Evolutionary conservation across 23 tunicate species (phyloP).

Genomic region (Styela clava): DNA sequence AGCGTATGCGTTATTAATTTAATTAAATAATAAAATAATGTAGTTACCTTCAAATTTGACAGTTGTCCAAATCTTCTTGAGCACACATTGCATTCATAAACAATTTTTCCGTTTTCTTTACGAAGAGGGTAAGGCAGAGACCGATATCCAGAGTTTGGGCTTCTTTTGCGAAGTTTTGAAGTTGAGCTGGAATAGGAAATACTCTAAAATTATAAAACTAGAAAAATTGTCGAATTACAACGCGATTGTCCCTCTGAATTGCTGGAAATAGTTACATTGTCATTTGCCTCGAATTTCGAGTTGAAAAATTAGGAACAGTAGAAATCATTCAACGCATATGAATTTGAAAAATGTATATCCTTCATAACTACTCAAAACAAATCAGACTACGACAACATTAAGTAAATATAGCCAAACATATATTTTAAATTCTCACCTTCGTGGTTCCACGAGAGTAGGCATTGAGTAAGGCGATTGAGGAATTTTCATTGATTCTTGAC

Average conservation of each 20-base stretch:
- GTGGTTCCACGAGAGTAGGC: not conserved
- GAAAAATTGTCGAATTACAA: not conserved
- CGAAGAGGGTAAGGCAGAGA: slow-evolving; percentile 94
- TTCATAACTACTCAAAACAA: too few relatives aligned
- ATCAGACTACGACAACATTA: too few relatives aligned
- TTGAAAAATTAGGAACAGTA: slow-evolving; percentile 2
- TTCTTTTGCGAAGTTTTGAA: slow-evolving; percentile 43
- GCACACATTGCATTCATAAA: slow-evolving; percentile 97
- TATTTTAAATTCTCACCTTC: too few relatives aligned
- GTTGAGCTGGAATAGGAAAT: not conserved
- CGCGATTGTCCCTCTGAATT: too few relatives aligned
- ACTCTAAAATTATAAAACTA: not conserved
- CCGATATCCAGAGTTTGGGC: slow-evolving; percentile 95
- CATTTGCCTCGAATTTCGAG: not conserved
- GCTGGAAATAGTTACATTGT: too few relatives aligned
- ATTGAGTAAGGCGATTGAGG: not conserved
- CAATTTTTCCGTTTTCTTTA: slow-evolving; percentile 98
- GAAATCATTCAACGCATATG: too few relatives aligned
- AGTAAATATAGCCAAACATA: too few relatives aligned
- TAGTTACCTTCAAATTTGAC: slow-evolving; percentile 90
- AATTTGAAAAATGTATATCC: too few relatives aligned
- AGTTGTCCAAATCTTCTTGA: slow-evolving; percentile 88
- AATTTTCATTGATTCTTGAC: not conserved
- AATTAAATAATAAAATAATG: too few relatives aligned
- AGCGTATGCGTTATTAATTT: too few relatives aligned